Percentiles rank a stretch among this genome's conserved stretches.
These are phyloP conservation scores for Tragelaphus strepsiceros DNA, from an alignment of 2,113 vertebrate species.

Conservation along the genomic window DNA sequence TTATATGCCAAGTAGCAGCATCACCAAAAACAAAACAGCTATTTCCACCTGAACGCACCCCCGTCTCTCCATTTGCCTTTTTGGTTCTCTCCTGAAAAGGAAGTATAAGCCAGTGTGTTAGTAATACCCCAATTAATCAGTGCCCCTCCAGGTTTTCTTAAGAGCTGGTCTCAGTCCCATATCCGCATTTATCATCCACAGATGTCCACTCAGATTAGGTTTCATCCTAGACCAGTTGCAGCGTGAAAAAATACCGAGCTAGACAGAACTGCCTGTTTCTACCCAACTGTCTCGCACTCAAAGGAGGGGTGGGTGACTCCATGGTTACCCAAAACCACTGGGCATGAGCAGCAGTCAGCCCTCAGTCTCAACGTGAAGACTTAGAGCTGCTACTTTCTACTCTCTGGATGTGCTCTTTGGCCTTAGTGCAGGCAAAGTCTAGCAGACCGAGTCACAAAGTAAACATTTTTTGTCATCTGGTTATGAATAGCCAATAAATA, in stretches of 20 bases:
- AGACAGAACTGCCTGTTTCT: neutral
- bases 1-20: neutral
- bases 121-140: neutral
- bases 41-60: neutral
- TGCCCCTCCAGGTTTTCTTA: neutral
- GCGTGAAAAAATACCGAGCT: neutral
- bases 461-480: neutral
- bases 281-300: neutral
- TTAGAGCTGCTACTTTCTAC: neutral
- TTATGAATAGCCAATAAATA: neutral
- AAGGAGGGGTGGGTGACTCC: neutral
- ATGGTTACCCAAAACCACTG: neutral
- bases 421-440: neutral
- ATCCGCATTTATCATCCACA: conserved; percentile 91
- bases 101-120: neutral
- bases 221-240: conserved; percentile 85
- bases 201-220: conserved; percentile 76
- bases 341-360: neutral
- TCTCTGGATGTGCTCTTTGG: neutral
- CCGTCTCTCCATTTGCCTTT: neutral
- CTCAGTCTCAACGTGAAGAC: too few relatives aligned
- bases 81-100: conserved; percentile 28
- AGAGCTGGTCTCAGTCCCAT: conserved; percentile 90
- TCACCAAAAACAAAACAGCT: neutral
- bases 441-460: neutral